phyloP scores from a whole-genome alignment of 92 coral and sea anemone genomes.

The Paragorgia papillata region DNA sequence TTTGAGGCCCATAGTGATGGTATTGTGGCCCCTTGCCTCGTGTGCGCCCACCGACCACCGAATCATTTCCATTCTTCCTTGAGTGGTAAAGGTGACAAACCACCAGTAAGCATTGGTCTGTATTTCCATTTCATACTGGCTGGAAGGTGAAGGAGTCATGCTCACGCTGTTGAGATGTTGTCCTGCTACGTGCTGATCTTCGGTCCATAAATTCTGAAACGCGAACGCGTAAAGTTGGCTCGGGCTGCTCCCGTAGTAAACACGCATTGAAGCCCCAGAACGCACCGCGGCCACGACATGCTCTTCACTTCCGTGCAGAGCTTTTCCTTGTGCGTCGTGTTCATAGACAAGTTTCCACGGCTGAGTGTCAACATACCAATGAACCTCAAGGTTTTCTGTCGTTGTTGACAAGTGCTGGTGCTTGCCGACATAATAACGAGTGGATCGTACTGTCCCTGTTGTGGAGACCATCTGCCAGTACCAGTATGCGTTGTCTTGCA shows the following conservation, averaged over 20 bases:
- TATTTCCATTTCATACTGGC: conserved; percentile 58
- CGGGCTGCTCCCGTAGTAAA: conserved; percentile 3
- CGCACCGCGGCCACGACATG: conserved; percentile 66
- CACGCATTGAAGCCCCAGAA: conserved; percentile 79
- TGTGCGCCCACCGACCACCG: conserved; percentile 81
- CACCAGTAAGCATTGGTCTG: conserved; percentile 82
- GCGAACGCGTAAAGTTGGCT: conserved; percentile 69
- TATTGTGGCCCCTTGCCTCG: conserved; percentile 60
- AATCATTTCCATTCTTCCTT: conserved; percentile 75
- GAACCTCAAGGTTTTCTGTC: conserved; percentile 31
- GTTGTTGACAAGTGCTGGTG: conserved; percentile 49
- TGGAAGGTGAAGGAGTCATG: conserved; percentile 55
- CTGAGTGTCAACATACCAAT: conserved; percentile 78
- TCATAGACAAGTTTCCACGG: conserved; percentile 63
- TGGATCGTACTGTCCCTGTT: conserved; percentile 70
- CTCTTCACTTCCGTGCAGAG: conserved; percentile 48
- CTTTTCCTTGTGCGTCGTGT: conserved; percentile 51
- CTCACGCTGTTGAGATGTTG: conserved; percentile 72
- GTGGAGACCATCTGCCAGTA: conserved; percentile 82
- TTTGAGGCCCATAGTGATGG: conserved; percentile 61
- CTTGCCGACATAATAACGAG: conserved; percentile 66
- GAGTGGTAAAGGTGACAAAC: conserved; percentile 76
- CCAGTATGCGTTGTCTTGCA: conserved; percentile 79
- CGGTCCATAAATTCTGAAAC: conserved; percentile 66
- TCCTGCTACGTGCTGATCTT: conserved; percentile 67